Conservation (phyloP, 2,888 invertebrate genomes). For the Siphlonurus alternatus region DNA sequence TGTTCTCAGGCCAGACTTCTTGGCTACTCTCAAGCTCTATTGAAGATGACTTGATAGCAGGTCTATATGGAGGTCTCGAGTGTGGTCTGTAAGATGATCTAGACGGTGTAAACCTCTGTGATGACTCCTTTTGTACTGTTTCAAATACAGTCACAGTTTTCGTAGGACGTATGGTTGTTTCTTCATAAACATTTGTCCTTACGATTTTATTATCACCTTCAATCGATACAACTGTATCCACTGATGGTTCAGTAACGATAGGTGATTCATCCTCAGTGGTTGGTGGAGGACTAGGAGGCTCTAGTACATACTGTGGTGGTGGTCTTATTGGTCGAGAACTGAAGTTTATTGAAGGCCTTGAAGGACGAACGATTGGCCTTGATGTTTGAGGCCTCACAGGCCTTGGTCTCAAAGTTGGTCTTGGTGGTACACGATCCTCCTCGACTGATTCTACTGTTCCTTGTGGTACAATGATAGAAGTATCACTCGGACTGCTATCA, state of each 20-base stretch:
- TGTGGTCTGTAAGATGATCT: neutral
- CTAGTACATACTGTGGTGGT: neutral
- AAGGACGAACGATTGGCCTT: slow-evolving; percentile 2
- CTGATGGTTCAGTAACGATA: slow-evolving; percentile 3
- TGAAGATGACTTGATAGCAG: neutral
- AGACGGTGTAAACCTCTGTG: neutral
- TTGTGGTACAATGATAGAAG: neutral
- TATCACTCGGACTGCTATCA: neutral
- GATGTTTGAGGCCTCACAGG: slow-evolving; percentile 2
- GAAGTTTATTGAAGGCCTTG: neutral
- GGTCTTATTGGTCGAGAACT: neutral
- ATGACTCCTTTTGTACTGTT: neutral
- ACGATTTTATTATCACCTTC: slow-evolving; percentile 21
- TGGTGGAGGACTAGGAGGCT: slow-evolving; percentile 1
- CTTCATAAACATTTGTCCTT: slow-evolving; percentile 17
- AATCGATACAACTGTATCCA: slow-evolving; percentile 19
- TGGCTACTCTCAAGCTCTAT: neutral
- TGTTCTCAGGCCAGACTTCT: neutral
- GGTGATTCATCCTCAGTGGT: neutral
- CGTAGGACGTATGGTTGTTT: slow-evolving; percentile 10
- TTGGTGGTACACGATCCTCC: neutral
- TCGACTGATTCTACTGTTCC: neutral
- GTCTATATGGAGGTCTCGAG: neutral
- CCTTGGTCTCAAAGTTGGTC: slow-evolving; percentile 12
- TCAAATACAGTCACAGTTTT: slow-evolving; percentile 2